Evolutionary conservation across 2,888 invertebrate genomes (phyloP), one percentile per base, ranked within the genome.

Genomic region (Agrilus biguttatus): DNA sequence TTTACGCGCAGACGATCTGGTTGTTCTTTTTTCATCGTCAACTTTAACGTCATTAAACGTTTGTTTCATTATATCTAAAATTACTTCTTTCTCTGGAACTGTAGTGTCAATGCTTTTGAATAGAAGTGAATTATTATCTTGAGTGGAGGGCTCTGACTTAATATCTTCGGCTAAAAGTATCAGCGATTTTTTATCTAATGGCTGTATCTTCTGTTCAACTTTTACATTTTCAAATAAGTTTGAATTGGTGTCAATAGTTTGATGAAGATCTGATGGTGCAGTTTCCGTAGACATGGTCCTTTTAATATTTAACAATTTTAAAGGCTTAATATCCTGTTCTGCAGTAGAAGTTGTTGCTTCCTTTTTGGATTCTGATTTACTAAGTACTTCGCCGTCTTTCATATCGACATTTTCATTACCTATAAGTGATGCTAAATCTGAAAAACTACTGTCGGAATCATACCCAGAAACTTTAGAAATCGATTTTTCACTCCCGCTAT

Each of bases 361-460:
- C 40, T 51, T 49, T 12, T 42, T 33, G 13, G 37, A 17, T 21
- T 42, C 46, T 17, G 41, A 8, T 47, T 49, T 44, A 23, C 12
- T 12, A 17, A 17, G 14, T 33, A 39, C 10, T 33, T 32, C 37
- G 33, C 40, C 37, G 36, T 37, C 38, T 45, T 38, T 43, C 52
- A 48, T 38, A 45, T 60, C 60, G 21, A 46, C 44, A 44, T 48
- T 53, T 47, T 64, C 62, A 35, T 56, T 54, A 36, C 59, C 59
- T 40, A 59, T 58, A 32, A 62, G 47, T 7, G 63, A 62, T 14
- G 61, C 58, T 44, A 72, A 60, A 60, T 77, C 77, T 46, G 72
- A 73, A 58, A 73, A 69, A 61, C 77, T 77, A 53, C 76, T 62
- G 56, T 78, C 77, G n/a, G 76, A 76, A 60, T 77, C 77, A 54